Evolutionary conservation across 1,140 invertebrate genomes (phyloP), one percentile per base, ranked within the genome.

Genomic region (Lethrus apterus): DNA sequence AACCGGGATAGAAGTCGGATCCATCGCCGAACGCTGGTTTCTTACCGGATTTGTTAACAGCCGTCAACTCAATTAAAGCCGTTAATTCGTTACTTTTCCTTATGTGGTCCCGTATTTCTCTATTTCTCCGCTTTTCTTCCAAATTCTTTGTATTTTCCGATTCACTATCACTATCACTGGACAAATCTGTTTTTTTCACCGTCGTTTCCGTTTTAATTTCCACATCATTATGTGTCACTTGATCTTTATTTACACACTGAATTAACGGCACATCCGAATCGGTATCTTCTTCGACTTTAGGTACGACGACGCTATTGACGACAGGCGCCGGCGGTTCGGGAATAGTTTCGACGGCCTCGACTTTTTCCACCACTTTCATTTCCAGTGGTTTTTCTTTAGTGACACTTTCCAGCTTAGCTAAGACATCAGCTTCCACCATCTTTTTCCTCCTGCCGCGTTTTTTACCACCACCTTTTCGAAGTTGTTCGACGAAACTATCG

Each of bases 1-100:
- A 88, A 0, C 83, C 83, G 0, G 82, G 83, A 52, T 75, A 71
- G 55, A 84, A 83, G 55, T 82, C 78, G 30, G 80, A 81, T n/a
- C 80, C 79, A 63, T 83, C 81, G 0, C 81, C 80, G 58, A 83
- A 84, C 11, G 73, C 67, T 2, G 77, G 73, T 59, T 82, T 81
- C 26, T 75, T 74, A 3, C 66, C 66, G 41, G 60, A 57, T 46
- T 51, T 42, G 1, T 13, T 38, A 10, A 38, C 14, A 4, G 40
- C n/a, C 15, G 40, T 15, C 9, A 42, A n/a, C 7, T 42, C 24
- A 4, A 13, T 26, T 9, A 42, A 23, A 2, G 21, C 24, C 1
- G 11, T 26, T 0, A 30, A 10, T 42, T 42, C 10, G 24, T 42
- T 24, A 3, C 15, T 15, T 9, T 42, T 29, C 4, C 14, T 7